These are phyloP conservation scores for Synchiropus splendidus DNA, from an alignment of 2,113 vertebrate genomes.

Conservation along the genomic window DNA sequence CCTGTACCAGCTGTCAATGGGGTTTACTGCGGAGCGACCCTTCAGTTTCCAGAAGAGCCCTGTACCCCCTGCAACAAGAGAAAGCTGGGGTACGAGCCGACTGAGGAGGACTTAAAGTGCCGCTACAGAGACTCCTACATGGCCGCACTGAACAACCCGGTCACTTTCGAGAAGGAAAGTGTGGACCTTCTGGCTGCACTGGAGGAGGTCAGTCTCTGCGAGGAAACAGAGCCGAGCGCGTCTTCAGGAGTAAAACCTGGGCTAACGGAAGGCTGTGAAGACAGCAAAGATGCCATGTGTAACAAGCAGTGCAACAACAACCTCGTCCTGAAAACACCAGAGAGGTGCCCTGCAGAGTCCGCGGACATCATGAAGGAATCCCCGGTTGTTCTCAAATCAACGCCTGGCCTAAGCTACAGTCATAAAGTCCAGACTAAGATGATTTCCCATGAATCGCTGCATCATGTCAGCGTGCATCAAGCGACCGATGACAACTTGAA, in stretches of 20 bases:
- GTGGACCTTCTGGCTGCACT: slow-evolving; percentile 53
- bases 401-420: slow-evolving; percentile 27
- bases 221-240: slow-evolving; percentile 18
- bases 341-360: slow-evolving; percentile 14
- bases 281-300: slow-evolving; percentile 23
- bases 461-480: background rate
- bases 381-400: slow-evolving; percentile 23
- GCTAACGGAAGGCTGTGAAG: slow-evolving; percentile 26
- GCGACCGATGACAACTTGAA: background rate
- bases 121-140: slow-evolving; percentile 73
- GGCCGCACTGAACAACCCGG: slow-evolving; percentile 67
- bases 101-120: slow-evolving; percentile 46
- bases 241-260: slow-evolving; percentile 17
- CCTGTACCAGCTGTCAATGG: slow-evolving; percentile 29
- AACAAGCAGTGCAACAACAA: slow-evolving; percentile 7
- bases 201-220: slow-evolving; percentile 51
- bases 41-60: slow-evolving; percentile 41
- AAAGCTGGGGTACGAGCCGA: slow-evolving; percentile 46
- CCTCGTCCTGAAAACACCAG: background rate
- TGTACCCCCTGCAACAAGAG: slow-evolving; percentile 52
- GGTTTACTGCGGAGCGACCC: slow-evolving; percentile 22
- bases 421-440: slow-evolving; percentile 31
- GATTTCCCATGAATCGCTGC: slow-evolving; percentile 21
- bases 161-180: slow-evolving; percentile 57
- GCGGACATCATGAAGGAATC: slow-evolving; percentile 37